Conservation (phyloP, 2,888 invertebrate species). For the Drosophila putrida region DNA sequence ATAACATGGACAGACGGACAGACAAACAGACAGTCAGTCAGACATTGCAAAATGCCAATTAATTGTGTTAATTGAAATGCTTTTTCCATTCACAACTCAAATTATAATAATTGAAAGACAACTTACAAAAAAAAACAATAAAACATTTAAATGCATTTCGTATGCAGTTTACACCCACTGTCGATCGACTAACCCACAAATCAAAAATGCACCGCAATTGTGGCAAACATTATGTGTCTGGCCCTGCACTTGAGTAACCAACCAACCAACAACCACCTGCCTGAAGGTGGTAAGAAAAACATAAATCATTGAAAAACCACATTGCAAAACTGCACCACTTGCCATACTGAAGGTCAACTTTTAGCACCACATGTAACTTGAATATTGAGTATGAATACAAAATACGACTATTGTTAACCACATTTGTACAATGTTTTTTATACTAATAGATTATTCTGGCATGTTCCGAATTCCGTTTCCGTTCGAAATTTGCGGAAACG, state of each 20-base stretch:
- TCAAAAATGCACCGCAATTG: slow-evolving; percentile 22
- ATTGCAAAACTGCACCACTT: not conserved
- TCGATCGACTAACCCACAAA: slow-evolving; percentile 22
- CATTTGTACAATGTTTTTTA: not conserved
- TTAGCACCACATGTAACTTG: slow-evolving; percentile 2
- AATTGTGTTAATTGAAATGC: slow-evolving; percentile 53
- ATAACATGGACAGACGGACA: slow-evolving; percentile 29
- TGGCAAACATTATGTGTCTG: slow-evolving; percentile 10
- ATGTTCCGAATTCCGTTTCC: slow-evolving; percentile 11
- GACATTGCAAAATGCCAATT: slow-evolving; percentile 35
- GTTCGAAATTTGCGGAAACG: slow-evolving; percentile 10
- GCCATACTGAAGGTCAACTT: slow-evolving; percentile 16
- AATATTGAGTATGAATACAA: slow-evolving; percentile 11
- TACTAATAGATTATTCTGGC: not conserved
- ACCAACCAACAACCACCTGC: not conserved
- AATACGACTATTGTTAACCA: not conserved
- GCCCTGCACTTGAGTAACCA: slow-evolving; percentile 52
- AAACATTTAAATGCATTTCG: slow-evolving; percentile 20
- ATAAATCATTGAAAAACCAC: slow-evolving; percentile 18
- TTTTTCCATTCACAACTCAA: slow-evolving; percentile 27
- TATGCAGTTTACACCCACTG: slow-evolving; percentile 48
- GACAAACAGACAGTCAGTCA: slow-evolving; percentile 1
- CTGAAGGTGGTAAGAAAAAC: slow-evolving; percentile 31
- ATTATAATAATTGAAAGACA: slow-evolving; percentile 11
- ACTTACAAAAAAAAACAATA: not conserved